Base-by-base conservation (phyloP, 1,140 invertebrate genomes). In the Acarapis woodi region DNA sequence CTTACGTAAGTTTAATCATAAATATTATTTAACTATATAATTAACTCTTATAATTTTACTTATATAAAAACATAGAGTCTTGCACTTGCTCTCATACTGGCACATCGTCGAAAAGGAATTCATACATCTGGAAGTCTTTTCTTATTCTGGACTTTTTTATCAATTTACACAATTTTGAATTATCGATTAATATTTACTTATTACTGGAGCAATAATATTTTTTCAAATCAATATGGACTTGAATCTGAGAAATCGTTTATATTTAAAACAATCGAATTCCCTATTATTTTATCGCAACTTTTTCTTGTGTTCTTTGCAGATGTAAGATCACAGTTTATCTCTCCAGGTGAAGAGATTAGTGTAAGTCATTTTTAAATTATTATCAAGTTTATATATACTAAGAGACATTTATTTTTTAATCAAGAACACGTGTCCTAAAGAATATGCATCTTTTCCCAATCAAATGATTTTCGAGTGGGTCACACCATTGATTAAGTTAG, bases 381-480 rank as follows among this genome's bases (percentile, higher is more conserved):
- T 26, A 6, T 20, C 10, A 2, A 19, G n/a, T 19, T 19, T 23
- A 3, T 23, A 16, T 1, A 23, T 8, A 19, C 24, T 1, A 18
- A 32, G n/a, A n/a, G n/a, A n/a, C n/a, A n/a, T n/a, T n/a, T 26
- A 26, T 26, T 26, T 26, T 8, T 8, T 8, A 26, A 6, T 26
- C 15, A 8, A 14, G 22, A 43, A 29, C 9, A 35, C 38, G 16
- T 34, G 18, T 35, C 87, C 88, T 32, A 83, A 94, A 54, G 59
- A 64, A 33, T 55, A 59, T 38, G 64, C 78, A 25, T 83, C 83
- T 14, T 93, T 88, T 54, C 63, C 82, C n/a, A 85, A 79, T 16
- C 65, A 68, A 35, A 55, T 96, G 3, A 64, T 73, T 0, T 96
- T 87, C 53, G 66, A 70, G 37, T 97, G 88, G 88, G 88, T 94